A percentile compares a stretch with the other conserved stretches of the same genome.
phyloP scores from a whole-genome alignment of 2,888 invertebrate genomes.

The Phymatocera aterrima region DNA sequence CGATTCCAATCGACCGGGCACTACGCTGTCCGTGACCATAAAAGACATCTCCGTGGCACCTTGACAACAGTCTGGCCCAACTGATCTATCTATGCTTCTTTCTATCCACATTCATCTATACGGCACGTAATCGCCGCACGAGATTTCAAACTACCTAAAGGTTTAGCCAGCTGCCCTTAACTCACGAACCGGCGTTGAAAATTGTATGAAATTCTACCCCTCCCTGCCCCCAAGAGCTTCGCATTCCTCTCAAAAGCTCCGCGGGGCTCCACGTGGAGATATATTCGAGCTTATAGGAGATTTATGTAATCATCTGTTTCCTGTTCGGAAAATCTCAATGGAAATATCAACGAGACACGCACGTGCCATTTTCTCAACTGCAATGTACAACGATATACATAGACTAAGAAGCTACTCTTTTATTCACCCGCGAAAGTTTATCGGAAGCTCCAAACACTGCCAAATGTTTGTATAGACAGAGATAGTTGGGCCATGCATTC shows the following conservation, averaged over 20 bases:
- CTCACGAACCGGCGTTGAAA: neutral
- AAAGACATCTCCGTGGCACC: conserved; percentile 66
- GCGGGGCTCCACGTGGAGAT: neutral
- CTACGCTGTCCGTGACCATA: conserved; percentile 64
- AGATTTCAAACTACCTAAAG: neutral
- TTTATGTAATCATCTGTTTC: neutral
- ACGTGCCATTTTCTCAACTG: neutral
- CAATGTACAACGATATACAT: neutral
- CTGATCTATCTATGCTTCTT: conserved; percentile 47
- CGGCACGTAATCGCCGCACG: conserved; percentile 36
- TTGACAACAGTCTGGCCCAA: conserved; percentile 59
- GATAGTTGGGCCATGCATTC: neutral
- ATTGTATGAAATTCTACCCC: neutral
- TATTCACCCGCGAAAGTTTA: neutral
- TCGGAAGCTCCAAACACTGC: neutral
- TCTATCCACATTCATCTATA: conserved; percentile 21
- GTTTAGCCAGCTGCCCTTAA: neutral
- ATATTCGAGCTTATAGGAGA: neutral
- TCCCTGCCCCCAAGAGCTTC: neutral
- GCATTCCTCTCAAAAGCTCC: neutral
- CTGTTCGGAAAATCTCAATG: neutral
- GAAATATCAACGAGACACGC: neutral
- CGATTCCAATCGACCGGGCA: conserved; percentile 57
- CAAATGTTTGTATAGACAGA: conserved; percentile 4
- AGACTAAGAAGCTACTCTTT: neutral